Evolutionary conservation across 2,113 vertebrate species (phyloP).

Genomic region (Myotis brandtii): DNA sequence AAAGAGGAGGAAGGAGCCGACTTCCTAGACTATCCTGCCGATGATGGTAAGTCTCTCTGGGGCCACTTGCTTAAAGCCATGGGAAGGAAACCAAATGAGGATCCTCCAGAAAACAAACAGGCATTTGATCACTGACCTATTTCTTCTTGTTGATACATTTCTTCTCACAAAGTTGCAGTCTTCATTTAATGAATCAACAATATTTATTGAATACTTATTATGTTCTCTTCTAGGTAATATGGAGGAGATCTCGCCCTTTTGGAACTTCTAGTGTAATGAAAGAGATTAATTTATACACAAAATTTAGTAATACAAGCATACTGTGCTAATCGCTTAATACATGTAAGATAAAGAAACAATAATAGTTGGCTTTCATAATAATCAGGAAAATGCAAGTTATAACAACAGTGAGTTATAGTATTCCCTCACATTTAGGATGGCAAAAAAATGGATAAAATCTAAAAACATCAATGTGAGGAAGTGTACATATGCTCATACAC

Average conservation of each 20-base stretch:
- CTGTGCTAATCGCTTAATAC: background rate
- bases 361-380: background rate
- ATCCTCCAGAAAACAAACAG: background rate
- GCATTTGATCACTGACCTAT: background rate
- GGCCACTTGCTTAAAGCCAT: background rate
- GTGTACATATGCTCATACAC: background rate
- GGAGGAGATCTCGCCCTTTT: background rate
- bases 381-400: background rate
- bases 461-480: background rate
- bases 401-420: background rate
- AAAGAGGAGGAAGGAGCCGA: slow-evolving; percentile 92
- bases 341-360: background rate
- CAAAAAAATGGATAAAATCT: slow-evolving; percentile 4
- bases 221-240: background rate
- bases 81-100: background rate
- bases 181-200: background rate
- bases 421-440: background rate
- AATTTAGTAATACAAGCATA: slow-evolving; percentile 6
- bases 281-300: slow-evolving; percentile 9
- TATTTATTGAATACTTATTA: background rate
- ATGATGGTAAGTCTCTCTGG: slow-evolving; percentile 88
- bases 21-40: slow-evolving; percentile 91
- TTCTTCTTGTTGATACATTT: background rate
- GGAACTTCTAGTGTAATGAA: background rate
- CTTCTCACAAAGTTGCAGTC: background rate